Evolutionary conservation across 2,113 vertebrate genomes (phyloP).

Genomic region (Gambusia affinis): DNA sequence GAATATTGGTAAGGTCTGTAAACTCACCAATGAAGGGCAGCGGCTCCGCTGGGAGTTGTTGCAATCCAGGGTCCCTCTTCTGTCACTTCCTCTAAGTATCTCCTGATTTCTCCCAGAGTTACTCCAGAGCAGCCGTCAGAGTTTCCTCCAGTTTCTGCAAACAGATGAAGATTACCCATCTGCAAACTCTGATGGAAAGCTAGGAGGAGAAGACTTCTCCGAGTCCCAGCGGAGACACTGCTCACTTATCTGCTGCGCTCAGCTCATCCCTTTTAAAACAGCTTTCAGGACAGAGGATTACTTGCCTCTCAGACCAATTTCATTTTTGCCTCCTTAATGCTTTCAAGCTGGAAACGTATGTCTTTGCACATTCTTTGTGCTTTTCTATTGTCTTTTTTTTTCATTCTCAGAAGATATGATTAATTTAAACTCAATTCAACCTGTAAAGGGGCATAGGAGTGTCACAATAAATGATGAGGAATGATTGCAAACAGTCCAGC

Average conservation of each 20-base stretch:
- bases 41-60: background rate
- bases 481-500: background rate
- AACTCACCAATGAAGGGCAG: constrained; percentile 46
- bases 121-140: constrained; percentile 18
- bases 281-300: constrained; percentile 69
- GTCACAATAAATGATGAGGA: background rate
- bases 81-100: background rate
- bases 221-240: constrained; percentile 36
- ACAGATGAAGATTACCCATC: constrained; percentile 26
- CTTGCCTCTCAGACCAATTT: constrained; percentile 35
- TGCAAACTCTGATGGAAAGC: constrained; percentile 31
- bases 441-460: background rate
- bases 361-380: background rate
- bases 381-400: background rate
- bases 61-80: constrained; percentile 7
- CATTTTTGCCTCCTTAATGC: constrained; percentile 8
- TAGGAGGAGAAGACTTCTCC: constrained; percentile 55
- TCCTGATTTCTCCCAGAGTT: constrained; percentile 28
- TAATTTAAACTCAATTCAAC: background rate
- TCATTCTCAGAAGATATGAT: background rate
- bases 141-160: constrained; percentile 23
- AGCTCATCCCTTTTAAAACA: constrained; percentile 69
- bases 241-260: constrained; percentile 38
- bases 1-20: background rate
- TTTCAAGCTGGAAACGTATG: background rate